These are phyloP conservation scores for Netelia virgata DNA, from an alignment of 2,888 invertebrate species.

Conservation along the genomic window DNA sequence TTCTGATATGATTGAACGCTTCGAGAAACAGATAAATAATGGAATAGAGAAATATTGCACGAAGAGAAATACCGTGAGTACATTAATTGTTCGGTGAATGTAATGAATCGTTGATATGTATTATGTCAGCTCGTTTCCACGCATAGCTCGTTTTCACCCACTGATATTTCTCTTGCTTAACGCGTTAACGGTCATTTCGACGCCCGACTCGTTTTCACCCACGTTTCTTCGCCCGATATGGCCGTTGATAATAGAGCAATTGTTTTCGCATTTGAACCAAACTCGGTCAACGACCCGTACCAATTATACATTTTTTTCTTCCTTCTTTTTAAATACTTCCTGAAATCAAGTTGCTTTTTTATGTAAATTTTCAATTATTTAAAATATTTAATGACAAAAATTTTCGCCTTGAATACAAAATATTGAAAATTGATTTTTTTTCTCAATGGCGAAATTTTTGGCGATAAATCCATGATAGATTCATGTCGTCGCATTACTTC, in stretches of 20 bases:
- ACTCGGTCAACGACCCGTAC: background rate
- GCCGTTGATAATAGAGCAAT: conserved; percentile 25
- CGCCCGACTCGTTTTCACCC: conserved; percentile 4
- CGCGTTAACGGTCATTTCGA: background rate
- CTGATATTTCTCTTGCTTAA: background rate
- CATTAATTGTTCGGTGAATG: background rate
- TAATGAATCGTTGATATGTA: conserved; percentile 18
- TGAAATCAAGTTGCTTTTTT: no score
- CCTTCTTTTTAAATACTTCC: no score
- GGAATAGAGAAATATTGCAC: background rate
- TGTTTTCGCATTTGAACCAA: background rate
- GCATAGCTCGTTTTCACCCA: background rate
- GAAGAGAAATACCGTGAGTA: background rate
- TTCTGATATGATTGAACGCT: background rate
- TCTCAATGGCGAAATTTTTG: no score
- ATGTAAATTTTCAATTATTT: no score
- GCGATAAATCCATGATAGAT: no score
- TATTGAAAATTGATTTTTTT: no score
- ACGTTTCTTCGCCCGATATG: background rate
- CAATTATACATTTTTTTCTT: conserved; percentile 29
- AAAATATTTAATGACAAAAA: no score
- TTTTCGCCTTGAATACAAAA: no score
- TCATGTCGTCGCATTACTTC: no score
- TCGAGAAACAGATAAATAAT: background rate
- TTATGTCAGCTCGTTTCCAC: background rate